Base-by-base conservation (phyloP, 2,797 vertebrate species). In the Esox masquinongy region DNA sequence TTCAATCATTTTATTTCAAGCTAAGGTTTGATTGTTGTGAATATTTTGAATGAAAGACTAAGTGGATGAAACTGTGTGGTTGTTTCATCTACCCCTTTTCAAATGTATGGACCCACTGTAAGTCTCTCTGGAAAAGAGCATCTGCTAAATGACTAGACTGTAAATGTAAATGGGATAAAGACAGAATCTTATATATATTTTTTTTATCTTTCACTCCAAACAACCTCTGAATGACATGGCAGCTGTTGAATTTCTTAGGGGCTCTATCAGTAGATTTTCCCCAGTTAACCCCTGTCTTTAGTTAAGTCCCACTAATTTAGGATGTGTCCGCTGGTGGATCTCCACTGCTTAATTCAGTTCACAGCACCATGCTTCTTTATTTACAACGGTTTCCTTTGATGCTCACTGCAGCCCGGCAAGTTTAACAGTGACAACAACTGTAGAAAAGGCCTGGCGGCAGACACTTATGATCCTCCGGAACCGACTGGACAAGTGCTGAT, bases 401-500 rank as follows among this genome's bases (percentile, higher is more conserved):
- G 19, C 68, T 16, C 56, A 59, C n/a, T 22, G 56, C n/a, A 59
- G 56, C 56, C 51, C 11, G 56, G n/a, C n/a, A 22, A 3, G n/a
- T 22, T 22, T 59, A 11, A 59, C 56, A 59, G 43, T 14, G 43
- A 8, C 36, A 39, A 39, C 36, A 39, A 39, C 5, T 3, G 5
- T 1, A 22, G 22, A n/a, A 22, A 59, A 59, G 8, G 3, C 24
- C 56, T 61, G 9, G 22, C 11, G 11, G 11, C 56, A 61, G 56
- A 61, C 4, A 8, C 24, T 70, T 47, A 0, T 47, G 24, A 17
- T 26, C 22, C 43, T 50, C 14, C 24, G n/a, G 68, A 70, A 70
- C 24, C 15, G 11, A 69, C n/a, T 16, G 29, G 74, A 89, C 85
- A 84, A 79, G 77, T 22, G 50, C 74, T 53, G 72, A 81, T 69